Evolutionary conservation across 2,113 vertebrate species (phyloP).

Genomic region (Elgaria multicarinata): DNA sequence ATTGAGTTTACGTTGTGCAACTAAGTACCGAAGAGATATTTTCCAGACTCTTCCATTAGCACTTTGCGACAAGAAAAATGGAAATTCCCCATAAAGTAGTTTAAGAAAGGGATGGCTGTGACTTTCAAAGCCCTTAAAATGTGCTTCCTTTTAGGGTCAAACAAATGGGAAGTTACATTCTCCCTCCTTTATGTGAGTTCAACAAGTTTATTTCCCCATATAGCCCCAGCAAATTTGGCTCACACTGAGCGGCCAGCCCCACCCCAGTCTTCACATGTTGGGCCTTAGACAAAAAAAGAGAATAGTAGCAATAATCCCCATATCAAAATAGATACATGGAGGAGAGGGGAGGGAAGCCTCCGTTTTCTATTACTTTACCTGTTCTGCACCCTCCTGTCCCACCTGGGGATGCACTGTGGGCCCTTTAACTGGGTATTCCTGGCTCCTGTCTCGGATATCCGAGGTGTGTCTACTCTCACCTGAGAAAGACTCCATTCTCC

Average conservation of each 20-base stretch:
- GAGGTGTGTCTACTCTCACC: constrained; percentile 19
- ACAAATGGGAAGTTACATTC: neutral
- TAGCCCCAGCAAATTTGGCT: neutral
- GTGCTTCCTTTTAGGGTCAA: neutral
- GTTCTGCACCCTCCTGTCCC: neutral
- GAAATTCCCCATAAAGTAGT: neutral
- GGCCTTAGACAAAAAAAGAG: neutral
- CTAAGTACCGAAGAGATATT: neutral
- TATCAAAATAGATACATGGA: neutral
- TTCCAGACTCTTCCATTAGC: neutral
- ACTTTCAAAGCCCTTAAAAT: constrained; percentile 27
- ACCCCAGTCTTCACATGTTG: neutral
- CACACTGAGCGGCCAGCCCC: neutral
- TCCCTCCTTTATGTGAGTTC: neutral
- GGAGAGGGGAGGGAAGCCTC: neutral
- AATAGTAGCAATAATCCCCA: constrained; percentile 14
- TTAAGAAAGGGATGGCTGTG: neutral
- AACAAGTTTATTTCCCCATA: neutral
- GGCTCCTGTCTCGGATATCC: constrained; percentile 31
- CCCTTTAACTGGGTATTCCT: neutral
- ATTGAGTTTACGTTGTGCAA: neutral
- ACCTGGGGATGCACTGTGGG: constrained; percentile 1
- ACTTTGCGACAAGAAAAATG: neutral
- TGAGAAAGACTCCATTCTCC: neutral
- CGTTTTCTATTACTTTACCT: neutral